Conservation (phyloP, 1,140 invertebrate genomes). For the Anastrepha ludens region DNA sequence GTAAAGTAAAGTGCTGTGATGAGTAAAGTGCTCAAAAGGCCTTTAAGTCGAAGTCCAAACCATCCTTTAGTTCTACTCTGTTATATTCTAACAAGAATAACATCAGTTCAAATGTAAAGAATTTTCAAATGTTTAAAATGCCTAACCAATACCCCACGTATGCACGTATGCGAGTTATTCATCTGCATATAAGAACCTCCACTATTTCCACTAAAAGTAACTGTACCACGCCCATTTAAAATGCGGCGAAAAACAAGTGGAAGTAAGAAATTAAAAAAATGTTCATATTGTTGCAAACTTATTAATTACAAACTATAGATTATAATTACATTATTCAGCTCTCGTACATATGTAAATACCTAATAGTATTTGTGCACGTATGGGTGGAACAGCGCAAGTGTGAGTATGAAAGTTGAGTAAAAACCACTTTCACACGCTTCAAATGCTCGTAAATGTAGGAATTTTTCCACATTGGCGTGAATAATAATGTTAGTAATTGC, state of each 20-base stretch:
- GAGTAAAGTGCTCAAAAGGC: too few relatives aligned
- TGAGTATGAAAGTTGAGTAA: background rate
- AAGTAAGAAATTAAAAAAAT: background rate
- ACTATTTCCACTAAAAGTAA: too few relatives aligned
- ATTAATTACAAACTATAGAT: conserved; percentile 27
- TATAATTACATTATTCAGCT: conserved; percentile 24
- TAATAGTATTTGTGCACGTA: background rate
- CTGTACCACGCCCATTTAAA: too few relatives aligned
- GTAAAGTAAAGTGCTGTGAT: too few relatives aligned
- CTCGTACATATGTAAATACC: background rate
- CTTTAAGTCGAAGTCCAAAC: too few relatives aligned
- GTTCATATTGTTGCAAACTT: background rate
- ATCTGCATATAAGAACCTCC: too few relatives aligned
- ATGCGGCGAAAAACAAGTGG: background rate
- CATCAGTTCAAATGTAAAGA: too few relatives aligned
- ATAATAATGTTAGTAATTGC: conserved; percentile 42
- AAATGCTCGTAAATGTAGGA: background rate
- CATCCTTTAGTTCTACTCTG: too few relatives aligned
- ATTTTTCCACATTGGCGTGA: conserved; percentile 14
- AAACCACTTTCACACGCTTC: background rate
- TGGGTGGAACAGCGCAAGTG: background rate
- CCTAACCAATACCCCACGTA: too few relatives aligned
- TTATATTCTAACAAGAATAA: too few relatives aligned
- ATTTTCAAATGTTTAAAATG: too few relatives aligned
- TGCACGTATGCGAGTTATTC: too few relatives aligned